A percentile compares a stretch with the other conserved stretches of the same genome.
These are phyloP conservation scores for Phocoena phocoena DNA, from an alignment of 2,113 vertebrate genomes.

Conservation along the genomic window DNA sequence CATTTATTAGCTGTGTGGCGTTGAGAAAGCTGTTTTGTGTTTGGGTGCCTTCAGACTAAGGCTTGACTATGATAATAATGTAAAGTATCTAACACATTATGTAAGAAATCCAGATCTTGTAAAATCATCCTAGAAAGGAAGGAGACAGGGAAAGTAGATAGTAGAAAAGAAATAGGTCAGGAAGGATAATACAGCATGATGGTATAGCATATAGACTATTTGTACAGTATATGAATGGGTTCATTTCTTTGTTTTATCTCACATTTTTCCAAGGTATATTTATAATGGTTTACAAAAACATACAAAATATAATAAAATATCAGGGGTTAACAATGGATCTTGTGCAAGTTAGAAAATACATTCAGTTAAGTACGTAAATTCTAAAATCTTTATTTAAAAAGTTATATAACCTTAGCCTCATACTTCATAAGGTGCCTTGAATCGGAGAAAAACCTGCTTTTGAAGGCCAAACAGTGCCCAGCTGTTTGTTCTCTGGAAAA, in stretches of 20 bases:
- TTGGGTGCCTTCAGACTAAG: neutral
- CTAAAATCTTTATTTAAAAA: neutral
- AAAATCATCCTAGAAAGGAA: neutral
- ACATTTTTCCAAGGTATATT: neutral
- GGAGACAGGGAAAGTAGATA: neutral
- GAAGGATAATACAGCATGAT: neutral
- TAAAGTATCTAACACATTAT: neutral
- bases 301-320: neutral
- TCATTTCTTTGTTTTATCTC: neutral
- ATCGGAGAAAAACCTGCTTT: neutral
- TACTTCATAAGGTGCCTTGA: neutral
- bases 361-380: neutral
- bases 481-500: neutral
- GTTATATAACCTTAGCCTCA: neutral
- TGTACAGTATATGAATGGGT: neutral
- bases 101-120: neutral
- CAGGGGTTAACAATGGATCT: neutral
- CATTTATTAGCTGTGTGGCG: neutral
- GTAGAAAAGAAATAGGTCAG: neutral
- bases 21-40: neutral
- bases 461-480: neutral
- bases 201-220: neutral
- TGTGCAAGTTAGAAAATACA: neutral
- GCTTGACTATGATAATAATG: neutral
- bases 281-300: neutral